A percentile compares a stretch with the other conserved stretches of the same genome.
Evolutionary conservation across 1,140 invertebrate genomes (phyloP).

Genomic region (Pseudomyrmex gracilis): DNA sequence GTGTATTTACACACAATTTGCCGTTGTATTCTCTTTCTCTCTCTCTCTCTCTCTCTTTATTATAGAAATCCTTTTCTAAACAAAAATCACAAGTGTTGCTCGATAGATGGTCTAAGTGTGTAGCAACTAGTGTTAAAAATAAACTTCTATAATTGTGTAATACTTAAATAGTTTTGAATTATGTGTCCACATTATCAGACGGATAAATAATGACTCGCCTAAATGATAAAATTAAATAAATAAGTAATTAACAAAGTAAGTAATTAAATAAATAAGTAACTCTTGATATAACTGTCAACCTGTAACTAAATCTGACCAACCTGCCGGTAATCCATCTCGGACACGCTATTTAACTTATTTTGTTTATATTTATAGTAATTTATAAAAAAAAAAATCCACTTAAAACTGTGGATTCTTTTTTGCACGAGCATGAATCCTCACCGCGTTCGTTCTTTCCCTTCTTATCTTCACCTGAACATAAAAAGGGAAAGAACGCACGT

Average conservation of each 20-base stretch:
- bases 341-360: too few relatives aligned
- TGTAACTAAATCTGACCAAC: too few relatives aligned
- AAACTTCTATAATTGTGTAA: conserved; percentile 75
- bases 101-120: conserved; percentile 71
- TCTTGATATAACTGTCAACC: not conserved
- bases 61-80: conserved; percentile 73
- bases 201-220: not conserved
- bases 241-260: too few relatives aligned
- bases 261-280: too few relatives aligned
- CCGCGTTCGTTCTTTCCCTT: too few relatives aligned
- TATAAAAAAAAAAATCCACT: too few relatives aligned
- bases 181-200: not conserved
- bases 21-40: conserved; percentile 64
- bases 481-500: too few relatives aligned
- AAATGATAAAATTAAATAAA: conserved; percentile 12
- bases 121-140: conserved; percentile 75
- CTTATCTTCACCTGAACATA: too few relatives aligned
- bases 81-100: conserved; percentile 64
- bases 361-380: too few relatives aligned
- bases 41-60: conserved; percentile 50
- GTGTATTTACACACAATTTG: conserved; percentile 75
- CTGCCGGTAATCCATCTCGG: too few relatives aligned
- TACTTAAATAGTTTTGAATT: conserved; percentile 59
- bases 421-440: too few relatives aligned
- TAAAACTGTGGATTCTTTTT: too few relatives aligned